Evolutionary conservation across 2,888 invertebrate genomes (phyloP), one percentile per base, ranked within the genome.

Genomic region (Tetragonisca angustula): DNA sequence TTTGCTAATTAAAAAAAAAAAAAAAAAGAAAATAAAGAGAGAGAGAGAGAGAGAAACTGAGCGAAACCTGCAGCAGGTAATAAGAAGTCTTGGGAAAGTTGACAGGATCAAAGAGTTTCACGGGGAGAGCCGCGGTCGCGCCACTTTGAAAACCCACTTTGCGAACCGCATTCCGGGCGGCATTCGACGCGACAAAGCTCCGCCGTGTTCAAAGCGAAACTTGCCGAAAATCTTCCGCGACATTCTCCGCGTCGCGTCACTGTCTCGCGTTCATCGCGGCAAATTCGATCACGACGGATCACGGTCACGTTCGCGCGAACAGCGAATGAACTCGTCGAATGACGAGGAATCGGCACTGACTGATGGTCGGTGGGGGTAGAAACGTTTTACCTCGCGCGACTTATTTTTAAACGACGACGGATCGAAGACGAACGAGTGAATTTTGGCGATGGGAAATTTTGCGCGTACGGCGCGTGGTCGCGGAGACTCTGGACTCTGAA

Each of bases 271-370:
- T 36, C 64, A 49, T 67, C 67, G 50, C 4, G 50, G 32, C 49
- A 59, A 70, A 59, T 71, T 32, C n/a, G 56, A 27, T 15, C 13
- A 4, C n/a, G 62, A 27, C 11, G 17, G 6, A 13, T 1, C 19
- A 49, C 54, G 56, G 64, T 64, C 49, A n/a, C 64, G 69, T 43
- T 43, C 4, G n/a, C n/a, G 13, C 32, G 4, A 32, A 32, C 32
- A 32, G 4, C 32, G 32, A 32, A 27, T 27, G 27, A 27, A 32
- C 32, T 32, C 32, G 32, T 32, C 32, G 76, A 32, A 75, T 71
- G 61, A 77, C 73, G 70, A 65, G 54, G 59, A 72, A 87, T 81
- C 77, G 80, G 83, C 77, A 65, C 81, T 75, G 86, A 81, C 86
- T 70, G 81, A 76, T 76, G 70, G 62, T 64, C 74, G 64, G 65